Conservation (phyloP, 1,140 invertebrate species). For the Drosophila pallidifrons region DNA sequence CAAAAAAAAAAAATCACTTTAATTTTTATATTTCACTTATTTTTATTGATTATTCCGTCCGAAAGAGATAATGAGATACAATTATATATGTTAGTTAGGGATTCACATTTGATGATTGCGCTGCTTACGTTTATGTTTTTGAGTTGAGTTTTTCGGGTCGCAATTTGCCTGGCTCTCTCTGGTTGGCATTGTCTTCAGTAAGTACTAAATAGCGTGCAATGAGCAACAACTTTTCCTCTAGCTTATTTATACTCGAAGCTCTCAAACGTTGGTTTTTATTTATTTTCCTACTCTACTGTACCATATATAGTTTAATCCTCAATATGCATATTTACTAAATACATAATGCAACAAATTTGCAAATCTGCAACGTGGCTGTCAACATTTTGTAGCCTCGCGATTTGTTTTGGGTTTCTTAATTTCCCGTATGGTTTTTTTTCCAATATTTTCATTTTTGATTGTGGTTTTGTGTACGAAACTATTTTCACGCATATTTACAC, state of each 20-base stretch:
- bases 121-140: conserved; percentile 27
- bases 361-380: conserved; percentile 32
- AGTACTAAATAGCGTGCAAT: conserved; percentile 43
- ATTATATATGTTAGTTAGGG: not conserved
- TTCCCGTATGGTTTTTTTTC: not conserved
- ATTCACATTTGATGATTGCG: conserved; percentile 1
- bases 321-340: not conserved
- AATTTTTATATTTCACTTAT: not conserved
- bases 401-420: conserved; percentile 11
- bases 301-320: conserved; percentile 24
- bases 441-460: conserved; percentile 16
- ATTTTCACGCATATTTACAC: conserved; percentile 32
- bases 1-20: not conserved
- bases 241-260: conserved; percentile 42
- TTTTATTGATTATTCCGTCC: conserved; percentile 6
- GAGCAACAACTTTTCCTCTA: conserved; percentile 40
- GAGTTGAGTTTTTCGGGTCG: conserved; percentile 30
- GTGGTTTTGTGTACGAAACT: conserved; percentile 16
- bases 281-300: conserved; percentile 17
- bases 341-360: conserved; percentile 15
- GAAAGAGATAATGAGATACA: not conserved
- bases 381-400: conserved; percentile 16
- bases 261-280: conserved; percentile 6
- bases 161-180: conserved; percentile 14
- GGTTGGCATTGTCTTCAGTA: conserved; percentile 42